These are phyloP conservation scores for Melanophora roralis DNA, from an alignment of 2,888 invertebrate genomes.

Conservation along the genomic window DNA sequence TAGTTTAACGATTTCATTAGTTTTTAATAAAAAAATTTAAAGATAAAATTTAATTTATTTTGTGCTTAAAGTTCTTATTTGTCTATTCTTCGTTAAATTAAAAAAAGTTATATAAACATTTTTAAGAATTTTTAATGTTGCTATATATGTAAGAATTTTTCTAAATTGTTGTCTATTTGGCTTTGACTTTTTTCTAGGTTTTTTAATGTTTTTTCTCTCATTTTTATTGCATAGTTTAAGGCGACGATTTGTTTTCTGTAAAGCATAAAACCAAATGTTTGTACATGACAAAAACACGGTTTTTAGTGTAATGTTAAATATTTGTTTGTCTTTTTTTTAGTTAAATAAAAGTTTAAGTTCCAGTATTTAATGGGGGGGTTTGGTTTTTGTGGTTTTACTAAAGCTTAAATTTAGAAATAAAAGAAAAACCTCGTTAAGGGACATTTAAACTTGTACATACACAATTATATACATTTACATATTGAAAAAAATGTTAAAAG, in stretches of 20 bases:
- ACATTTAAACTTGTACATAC: too few relatives aligned
- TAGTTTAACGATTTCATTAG: too few relatives aligned
- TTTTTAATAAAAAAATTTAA: too few relatives aligned
- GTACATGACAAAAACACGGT: slow-evolving; percentile 21
- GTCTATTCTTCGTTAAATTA: too few relatives aligned
- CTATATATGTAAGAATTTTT: background rate
- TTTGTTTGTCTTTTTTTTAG: background rate
- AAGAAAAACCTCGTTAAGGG: too few relatives aligned
- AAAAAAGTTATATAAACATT: too few relatives aligned
- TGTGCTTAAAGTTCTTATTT: too few relatives aligned
- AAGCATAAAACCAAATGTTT: slow-evolving; percentile 5
- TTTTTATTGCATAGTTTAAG: slow-evolving; percentile 36
- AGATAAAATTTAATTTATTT: too few relatives aligned
- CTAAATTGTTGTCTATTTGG: background rate
- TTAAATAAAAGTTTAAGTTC: background rate
- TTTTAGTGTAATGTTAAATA: background rate
- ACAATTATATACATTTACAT: too few relatives aligned
- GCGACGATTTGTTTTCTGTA: slow-evolving; percentile 6
- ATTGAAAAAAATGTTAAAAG: too few relatives aligned
- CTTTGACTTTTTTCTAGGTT: background rate
- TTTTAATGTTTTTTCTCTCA: background rate
- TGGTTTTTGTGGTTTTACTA: background rate
- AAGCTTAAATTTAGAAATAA: too few relatives aligned
- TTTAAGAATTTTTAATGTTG: background rate
- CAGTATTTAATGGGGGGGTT: slow-evolving; percentile 19